Evolutionary conservation across 2,888 invertebrate genomes (phyloP), one percentile per base, ranked within the genome.

Genomic region (Volucella bombylans): DNA sequence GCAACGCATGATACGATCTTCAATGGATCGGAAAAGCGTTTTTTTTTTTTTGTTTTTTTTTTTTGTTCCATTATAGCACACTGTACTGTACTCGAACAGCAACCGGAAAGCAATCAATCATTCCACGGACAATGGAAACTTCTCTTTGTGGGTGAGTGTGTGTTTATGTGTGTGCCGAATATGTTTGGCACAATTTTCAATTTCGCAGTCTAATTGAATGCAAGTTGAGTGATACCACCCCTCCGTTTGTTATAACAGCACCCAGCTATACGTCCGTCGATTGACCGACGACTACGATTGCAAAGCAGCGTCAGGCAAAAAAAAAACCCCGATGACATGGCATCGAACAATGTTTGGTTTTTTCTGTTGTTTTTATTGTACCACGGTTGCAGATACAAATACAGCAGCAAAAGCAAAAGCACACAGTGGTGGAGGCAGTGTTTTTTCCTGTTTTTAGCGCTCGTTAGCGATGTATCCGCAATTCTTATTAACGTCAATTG

Each of bases 41-140:
- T 82, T 45, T 54, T 11, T 72, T 23, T 72, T 50, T 23, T 23
- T 23, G n/a, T 23, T 23, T 23, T 23, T 23, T 23, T 23, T 23
- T 23, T 41, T 67, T 72, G 50, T 81, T 77, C 67, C 76, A 77
- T 68, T 77, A 68, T 77, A 77, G 76, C 61, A 62, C 54, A 67
- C 57, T n/a, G n/a, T n/a, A n/a, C n/a, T n/a, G n/a, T n/a, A 6
- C 6, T 31, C 31, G 31, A 6, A 6, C 31, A 6, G 49, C 72
- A 81, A 85, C 85, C 81, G 85, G 85, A 85, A 85, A 85, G 71
- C 81, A 47, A 81, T 85, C 76, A 81, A 85, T 85, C 85, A 85
- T 81, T 81, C 72, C 57, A 81, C 68, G 76, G 76, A 85, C 81
- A 85, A 85, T 77, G 72, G 85, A 47, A 55, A 74, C 67, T 62